These are phyloP conservation scores for Ophioderma brevispina DNA, from an alignment of 35 echinoderm and acorn worm species.

Conservation along the genomic window DNA sequence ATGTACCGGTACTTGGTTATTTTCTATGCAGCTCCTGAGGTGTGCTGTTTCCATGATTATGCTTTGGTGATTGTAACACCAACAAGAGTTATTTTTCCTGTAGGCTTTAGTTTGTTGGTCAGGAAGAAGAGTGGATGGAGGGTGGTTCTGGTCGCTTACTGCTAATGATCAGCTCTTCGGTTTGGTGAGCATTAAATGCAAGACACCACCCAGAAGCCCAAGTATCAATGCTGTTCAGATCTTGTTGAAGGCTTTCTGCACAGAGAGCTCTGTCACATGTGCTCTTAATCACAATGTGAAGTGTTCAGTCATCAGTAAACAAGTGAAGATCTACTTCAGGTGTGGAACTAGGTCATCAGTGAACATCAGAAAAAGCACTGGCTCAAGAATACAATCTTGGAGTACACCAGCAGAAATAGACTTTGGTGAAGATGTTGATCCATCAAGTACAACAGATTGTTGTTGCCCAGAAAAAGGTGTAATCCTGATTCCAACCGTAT, in stretches of 20 bases:
- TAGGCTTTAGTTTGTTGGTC: neutral
- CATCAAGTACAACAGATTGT: neutral
- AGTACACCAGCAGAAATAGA: too few relatives aligned
- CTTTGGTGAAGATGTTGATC: too few relatives aligned
- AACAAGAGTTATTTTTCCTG: neutral
- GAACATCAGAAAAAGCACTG: neutral
- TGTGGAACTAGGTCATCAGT: neutral
- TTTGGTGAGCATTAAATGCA: neutral
- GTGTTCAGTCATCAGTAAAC: constrained; percentile 9
- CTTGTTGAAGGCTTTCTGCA: too few relatives aligned
- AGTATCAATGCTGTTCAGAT: neutral
- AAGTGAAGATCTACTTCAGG: neutral
- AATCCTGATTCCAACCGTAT: neutral
- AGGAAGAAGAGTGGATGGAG: constrained; percentile 18
- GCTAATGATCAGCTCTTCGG: too few relatives aligned
- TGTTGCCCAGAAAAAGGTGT: neutral
- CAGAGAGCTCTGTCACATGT: too few relatives aligned
- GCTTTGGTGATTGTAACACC: constrained; percentile 6
- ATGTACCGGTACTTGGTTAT: too few relatives aligned
- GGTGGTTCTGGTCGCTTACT: constrained; percentile 26
- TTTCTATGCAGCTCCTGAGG: too few relatives aligned
- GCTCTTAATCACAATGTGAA: neutral
- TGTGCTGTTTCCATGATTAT: neutral
- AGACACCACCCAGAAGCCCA: constrained; percentile 24
- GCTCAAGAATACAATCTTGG: constrained; percentile 10